Evolutionary conservation across 2,888 invertebrate species (phyloP).

Genomic region (Tenthredo notha): DNA sequence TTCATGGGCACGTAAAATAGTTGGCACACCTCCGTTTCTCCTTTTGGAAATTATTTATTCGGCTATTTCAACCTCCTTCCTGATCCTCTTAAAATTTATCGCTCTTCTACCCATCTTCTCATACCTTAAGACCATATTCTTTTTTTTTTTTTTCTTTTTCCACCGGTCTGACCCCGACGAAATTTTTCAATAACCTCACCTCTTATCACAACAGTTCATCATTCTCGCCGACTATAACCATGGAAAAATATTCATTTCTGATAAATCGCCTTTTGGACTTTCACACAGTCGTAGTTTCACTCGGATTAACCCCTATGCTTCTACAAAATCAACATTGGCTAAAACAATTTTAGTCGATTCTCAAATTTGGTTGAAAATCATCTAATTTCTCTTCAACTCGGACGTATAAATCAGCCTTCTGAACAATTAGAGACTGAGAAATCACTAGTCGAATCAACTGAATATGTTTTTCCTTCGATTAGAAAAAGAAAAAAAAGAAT

Average conservation of each 20-base stretch:
- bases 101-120: background rate
- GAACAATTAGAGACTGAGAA: background rate
- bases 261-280: background rate
- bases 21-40: constrained; percentile 1
- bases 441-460: background rate
- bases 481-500: background rate
- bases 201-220: constrained; percentile 1
- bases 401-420: background rate
- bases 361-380: too few relatives aligned
- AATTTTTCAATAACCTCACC: background rate
- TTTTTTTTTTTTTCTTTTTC: too few relatives aligned
- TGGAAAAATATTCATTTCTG: background rate
- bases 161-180: background rate
- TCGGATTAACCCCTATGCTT: background rate
- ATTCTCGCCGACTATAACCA: background rate
- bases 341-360: background rate
- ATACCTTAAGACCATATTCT: background rate
- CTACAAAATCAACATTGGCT: background rate
- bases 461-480: background rate
- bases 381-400: too few relatives aligned
- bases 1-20: constrained; percentile 7
- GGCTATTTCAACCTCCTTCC: background rate
- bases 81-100: constrained; percentile 15
- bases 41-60: constrained; percentile 22
- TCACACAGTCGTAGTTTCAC: background rate